A percentile compares a stretch with the other conserved stretches of the same genome.
Evolutionary conservation across 2,888 invertebrate genomes (phyloP).

Genomic region (Watsonalla cultraria): DNA sequence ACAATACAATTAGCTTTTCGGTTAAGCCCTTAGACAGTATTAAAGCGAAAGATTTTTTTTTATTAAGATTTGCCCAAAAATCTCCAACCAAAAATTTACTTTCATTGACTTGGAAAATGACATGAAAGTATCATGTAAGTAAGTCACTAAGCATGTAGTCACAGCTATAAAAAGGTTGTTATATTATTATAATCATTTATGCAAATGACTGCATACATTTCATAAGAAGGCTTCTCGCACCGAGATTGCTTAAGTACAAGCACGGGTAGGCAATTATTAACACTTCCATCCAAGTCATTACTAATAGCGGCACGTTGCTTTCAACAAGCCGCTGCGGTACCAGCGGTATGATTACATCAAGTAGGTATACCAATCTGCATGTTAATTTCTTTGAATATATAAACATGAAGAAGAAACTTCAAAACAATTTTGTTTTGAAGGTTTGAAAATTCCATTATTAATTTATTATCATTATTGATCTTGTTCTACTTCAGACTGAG

Average conservation of each 20-base stretch:
- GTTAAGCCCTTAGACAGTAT: constrained; percentile 6
- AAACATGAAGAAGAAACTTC: not conserved
- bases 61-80: too few species aligned
- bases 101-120: too few species aligned
- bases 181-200: constrained; percentile 11
- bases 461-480: too few species aligned
- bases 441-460: too few species aligned
- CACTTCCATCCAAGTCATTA: constrained; percentile 35
- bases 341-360: constrained; percentile 12
- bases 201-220: not conserved
- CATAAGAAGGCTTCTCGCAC: not conserved
- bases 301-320: constrained; percentile 40
- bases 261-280: constrained; percentile 32
- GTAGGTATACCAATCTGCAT: not conserved
- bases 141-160: too few species aligned
- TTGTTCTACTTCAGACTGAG: too few species aligned
- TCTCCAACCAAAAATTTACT: too few species aligned
- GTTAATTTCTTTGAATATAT: not conserved
- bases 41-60: constrained; percentile 9
- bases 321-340: constrained; percentile 28
- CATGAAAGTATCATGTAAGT: too few species aligned
- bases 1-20: constrained; percentile 11
- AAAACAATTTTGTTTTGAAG: too few species aligned
- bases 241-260: constrained; percentile 7
- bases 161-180: constrained; percentile 5